Base-by-base conservation (phyloP, 2,888 invertebrate genomes). In the Ormyrus thymus region DNA sequence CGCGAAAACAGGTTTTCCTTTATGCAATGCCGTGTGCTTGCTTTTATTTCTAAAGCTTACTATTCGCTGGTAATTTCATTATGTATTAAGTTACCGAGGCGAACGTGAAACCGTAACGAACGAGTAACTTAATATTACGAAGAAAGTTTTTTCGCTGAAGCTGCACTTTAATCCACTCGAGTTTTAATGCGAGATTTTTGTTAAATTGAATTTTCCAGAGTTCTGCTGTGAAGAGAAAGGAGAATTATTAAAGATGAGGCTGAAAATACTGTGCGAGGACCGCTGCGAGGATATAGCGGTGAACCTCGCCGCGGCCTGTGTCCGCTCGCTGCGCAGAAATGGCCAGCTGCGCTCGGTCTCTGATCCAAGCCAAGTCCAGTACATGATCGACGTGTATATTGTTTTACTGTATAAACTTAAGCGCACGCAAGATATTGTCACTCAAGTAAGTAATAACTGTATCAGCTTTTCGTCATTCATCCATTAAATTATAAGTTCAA, bases 191-290 rank as follows among this genome's bases (percentile, higher is more conserved):
- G 29, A 29, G 29, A 29, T 29, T 29, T 29, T 29, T 29, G 29
- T 29, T 29, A 29, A 29, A 29, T 29, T 29, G 29, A 29, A 29
- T 29, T 29, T 92, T 75, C 72, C 91, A 91, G 91, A 91, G 89
- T 93, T 93, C 91, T 92, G 93, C 87, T 91, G 91, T 83, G 91
- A 92, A 84, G 94, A 94, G 90, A 92, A 92, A 79, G 92, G 92
- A 64, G 91, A 92, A 83, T 90, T 93, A 87, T 91, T 94, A 85
- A 91, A 92, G 86, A 91, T 92, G 89, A 91, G 94, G 82, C 90
- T 94, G 82, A 92, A 77, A 78, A 92, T 93, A 88, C 91, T 94
- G 83, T 92, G 92, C 84, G 91, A 92, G 84, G 92, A 92, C 78
- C 92, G 92, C 83, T 92, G 93, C 90, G 92, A 92, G 88, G 93